phyloP scores from a whole-genome alignment of 1,140 invertebrate species.

The Varroa destructor region DNA sequence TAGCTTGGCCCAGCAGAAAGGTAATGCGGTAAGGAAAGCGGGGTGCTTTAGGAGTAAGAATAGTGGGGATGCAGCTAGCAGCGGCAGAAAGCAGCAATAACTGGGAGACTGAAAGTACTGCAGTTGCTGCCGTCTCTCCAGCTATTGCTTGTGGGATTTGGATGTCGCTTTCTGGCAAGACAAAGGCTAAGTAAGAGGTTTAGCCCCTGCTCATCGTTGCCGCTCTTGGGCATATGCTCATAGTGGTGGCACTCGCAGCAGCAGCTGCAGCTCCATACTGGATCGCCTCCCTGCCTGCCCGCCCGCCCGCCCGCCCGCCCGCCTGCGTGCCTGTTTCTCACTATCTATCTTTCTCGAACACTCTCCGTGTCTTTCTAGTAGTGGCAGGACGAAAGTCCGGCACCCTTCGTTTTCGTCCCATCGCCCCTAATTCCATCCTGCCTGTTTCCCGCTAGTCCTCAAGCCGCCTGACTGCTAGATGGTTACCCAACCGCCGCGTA shows the following conservation, averaged over 20 bases:
- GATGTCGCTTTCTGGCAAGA: slow-evolving; percentile 26
- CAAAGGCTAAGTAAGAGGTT: slow-evolving; percentile 28
- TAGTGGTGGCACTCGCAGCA: not conserved
- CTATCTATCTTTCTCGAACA: not conserved
- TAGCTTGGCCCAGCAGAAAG: not conserved
- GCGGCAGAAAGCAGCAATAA: not conserved
- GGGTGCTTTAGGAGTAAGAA: no score
- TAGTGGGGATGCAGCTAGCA: no score
- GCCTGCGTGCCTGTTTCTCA: no score
- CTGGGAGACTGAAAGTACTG: not conserved
- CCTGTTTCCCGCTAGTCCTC: not conserved
- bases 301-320: no score
- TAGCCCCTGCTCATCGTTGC: slow-evolving; percentile 7
- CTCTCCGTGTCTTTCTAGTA: not conserved
- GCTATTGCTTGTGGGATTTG: not conserved
- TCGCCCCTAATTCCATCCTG: not conserved
- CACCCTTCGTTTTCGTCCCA: not conserved
- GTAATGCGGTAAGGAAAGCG: not conserved
- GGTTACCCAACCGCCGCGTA: no score
- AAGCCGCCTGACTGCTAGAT: not conserved
- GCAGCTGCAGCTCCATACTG: no score
- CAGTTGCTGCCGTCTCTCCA: no score
- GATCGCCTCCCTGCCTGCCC: no score
- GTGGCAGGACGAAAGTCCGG: not conserved
- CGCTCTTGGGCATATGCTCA: not conserved